Conservation (phyloP, 2,888 invertebrate species). For the Nemotelus nigrinus region DNA sequence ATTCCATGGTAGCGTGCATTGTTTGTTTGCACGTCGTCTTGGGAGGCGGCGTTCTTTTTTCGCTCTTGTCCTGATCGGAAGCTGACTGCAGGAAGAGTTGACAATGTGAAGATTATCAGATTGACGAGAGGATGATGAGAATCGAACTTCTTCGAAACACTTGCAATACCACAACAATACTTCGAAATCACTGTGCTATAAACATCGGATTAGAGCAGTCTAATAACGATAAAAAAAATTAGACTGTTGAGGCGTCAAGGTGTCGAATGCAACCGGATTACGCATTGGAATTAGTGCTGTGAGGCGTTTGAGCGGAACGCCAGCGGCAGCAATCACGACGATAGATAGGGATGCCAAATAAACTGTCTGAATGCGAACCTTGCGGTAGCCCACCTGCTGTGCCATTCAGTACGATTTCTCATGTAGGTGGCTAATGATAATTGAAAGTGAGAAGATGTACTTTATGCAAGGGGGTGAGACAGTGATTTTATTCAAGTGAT, state of each 20-base stretch:
- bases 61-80: background rate
- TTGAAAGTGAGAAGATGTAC: slow-evolving; percentile 1
- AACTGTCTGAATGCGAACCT: slow-evolving; percentile 23
- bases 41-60: slow-evolving; percentile 17
- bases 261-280: slow-evolving; percentile 43
- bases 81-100: slow-evolving; percentile 3
- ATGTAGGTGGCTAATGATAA: slow-evolving; percentile 29
- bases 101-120: slow-evolving; percentile 29
- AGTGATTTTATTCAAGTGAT: slow-evolving; percentile 2
- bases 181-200: slow-evolving; percentile 27
- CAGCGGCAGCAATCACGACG: slow-evolving; percentile 12
- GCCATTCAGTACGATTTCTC: slow-evolving; percentile 17
- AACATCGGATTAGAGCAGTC: slow-evolving; percentile 44
- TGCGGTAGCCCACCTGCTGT: slow-evolving; percentile 40
- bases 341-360: slow-evolving; percentile 18
- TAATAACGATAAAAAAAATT: slow-evolving; percentile 25
- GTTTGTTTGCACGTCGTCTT: slow-evolving; percentile 27
- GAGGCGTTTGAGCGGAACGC: slow-evolving; percentile 34
- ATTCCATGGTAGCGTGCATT: slow-evolving; percentile 32
- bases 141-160: slow-evolving; percentile 33
- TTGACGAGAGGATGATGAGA: slow-evolving; percentile 37
- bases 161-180: slow-evolving; percentile 26
- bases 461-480: background rate
- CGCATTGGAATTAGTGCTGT: slow-evolving; percentile 27
- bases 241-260: slow-evolving; percentile 13